These are phyloP conservation scores for Elgonia sp. DNA, from an alignment of 2,888 invertebrate genomes.

Conservation along the genomic window DNA sequence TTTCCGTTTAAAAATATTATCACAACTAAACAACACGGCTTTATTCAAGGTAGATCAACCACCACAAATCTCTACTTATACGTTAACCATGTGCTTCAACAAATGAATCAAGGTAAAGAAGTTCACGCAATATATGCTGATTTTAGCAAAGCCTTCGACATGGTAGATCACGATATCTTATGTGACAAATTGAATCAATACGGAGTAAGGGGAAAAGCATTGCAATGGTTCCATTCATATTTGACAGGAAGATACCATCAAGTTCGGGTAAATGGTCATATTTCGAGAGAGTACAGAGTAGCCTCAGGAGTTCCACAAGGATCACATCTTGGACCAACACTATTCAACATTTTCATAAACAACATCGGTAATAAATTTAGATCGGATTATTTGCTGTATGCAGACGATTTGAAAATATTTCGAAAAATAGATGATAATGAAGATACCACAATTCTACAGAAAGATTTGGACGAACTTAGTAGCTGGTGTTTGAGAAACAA, in stretches of 20 bases:
- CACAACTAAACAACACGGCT: not conserved
- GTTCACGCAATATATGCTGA: not conserved
- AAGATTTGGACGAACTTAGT: not conserved
- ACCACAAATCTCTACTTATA: not conserved
- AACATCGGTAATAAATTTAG: not conserved
- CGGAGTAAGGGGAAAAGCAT: too few relatives aligned
- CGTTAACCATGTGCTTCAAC: not conserved
- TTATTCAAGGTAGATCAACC: not conserved
- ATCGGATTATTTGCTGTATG: not conserved
- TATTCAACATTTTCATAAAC: not conserved
- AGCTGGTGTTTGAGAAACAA: not conserved
- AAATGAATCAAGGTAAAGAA: not conserved
- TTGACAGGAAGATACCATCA: not conserved
- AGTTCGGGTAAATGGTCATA: not conserved
- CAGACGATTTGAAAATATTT: not conserved
- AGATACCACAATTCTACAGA: not conserved
- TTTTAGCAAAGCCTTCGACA: not conserved
- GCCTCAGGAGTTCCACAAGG: not conserved
- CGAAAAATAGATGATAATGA: not conserved
- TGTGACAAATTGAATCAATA: not conserved
- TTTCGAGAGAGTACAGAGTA: not conserved
- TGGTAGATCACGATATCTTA: not conserved
- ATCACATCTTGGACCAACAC: not conserved
- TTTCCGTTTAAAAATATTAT: not conserved
- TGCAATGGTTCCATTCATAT: not conserved